Conservation (phyloP, 2,113 vertebrate species). For the Motacilla alba region DNA sequence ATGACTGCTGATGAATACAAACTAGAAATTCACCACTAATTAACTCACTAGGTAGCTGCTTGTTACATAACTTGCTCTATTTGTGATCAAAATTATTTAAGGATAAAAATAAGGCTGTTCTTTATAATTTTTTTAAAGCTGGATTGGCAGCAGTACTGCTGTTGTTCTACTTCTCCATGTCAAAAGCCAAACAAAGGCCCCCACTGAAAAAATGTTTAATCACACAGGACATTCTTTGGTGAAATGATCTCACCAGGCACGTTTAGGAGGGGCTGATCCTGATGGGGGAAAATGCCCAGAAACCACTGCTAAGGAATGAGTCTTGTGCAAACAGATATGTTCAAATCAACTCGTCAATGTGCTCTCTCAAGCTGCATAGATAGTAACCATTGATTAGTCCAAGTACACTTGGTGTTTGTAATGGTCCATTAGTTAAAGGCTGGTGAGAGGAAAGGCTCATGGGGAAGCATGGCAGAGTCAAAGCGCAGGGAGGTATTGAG, state of each 20-base stretch:
- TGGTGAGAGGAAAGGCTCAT: rapidly evolving
- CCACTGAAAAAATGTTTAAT: background rate
- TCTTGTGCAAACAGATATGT: background rate
- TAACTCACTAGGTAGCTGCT: background rate
- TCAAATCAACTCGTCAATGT: background rate
- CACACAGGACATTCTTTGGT: background rate
- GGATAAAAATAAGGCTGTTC: background rate
- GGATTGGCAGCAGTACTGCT: background rate
- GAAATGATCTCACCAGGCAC: background rate
- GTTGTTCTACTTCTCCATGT: background rate
- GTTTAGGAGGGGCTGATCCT: background rate
- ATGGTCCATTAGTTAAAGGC: background rate
- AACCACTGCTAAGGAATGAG: background rate
- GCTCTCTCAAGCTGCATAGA: background rate
- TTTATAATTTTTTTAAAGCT: background rate
- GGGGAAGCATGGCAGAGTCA: rapidly evolving
- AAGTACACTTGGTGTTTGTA: background rate
- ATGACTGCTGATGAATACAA: background rate
- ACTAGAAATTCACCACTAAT: background rate
- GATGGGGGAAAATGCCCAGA: background rate
- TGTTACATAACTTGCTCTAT: background rate
- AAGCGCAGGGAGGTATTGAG: rapidly evolving
- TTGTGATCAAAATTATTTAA: background rate
- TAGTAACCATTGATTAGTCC: background rate
- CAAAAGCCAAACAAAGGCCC: background rate